These are phyloP conservation scores for Oreochromis aureus DNA, from an alignment of 2,113 vertebrate species.

Conservation along the genomic window DNA sequence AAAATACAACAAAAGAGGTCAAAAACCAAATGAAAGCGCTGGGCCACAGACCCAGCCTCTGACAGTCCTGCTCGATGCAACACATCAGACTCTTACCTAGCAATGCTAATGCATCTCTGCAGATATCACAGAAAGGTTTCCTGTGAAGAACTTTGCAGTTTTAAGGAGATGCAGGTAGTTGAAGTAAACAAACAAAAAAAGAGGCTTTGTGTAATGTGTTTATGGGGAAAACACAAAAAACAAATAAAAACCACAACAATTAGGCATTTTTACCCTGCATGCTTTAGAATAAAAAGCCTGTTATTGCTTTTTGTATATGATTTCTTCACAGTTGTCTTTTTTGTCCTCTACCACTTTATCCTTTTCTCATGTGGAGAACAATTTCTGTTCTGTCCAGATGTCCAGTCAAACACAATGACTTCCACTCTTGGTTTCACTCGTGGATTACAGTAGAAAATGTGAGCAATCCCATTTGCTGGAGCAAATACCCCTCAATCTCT, in stretches of 20 bases:
- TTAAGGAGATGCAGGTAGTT: not conserved
- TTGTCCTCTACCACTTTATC: not conserved
- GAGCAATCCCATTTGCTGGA: slow-evolving; percentile 51
- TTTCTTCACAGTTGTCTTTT: not conserved
- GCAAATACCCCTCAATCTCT: slow-evolving; percentile 36
- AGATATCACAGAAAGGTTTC: not conserved
- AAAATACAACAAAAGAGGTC: not conserved
- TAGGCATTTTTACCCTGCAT: not conserved
- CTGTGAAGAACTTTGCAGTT: not conserved
- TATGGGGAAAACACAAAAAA: not conserved
- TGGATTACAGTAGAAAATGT: slow-evolving; percentile 43
- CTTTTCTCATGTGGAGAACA: not conserved
- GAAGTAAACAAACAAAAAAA: not conserved
- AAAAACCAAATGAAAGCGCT: not conserved
- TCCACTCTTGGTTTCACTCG: not conserved
- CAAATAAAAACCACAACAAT: not conserved
- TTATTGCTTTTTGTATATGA: accelerated
- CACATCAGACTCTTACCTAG: not conserved
- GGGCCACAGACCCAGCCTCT: accelerated
- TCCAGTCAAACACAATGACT: not conserved
- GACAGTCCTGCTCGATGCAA: not conserved
- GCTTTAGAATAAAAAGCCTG: not conserved
- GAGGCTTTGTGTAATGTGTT: not conserved
- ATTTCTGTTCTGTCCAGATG: not conserved
- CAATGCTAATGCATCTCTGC: not conserved